phyloP scores from a whole-genome alignment of 2,113 vertebrate genomes.

The Urocolius indicus region DNA sequence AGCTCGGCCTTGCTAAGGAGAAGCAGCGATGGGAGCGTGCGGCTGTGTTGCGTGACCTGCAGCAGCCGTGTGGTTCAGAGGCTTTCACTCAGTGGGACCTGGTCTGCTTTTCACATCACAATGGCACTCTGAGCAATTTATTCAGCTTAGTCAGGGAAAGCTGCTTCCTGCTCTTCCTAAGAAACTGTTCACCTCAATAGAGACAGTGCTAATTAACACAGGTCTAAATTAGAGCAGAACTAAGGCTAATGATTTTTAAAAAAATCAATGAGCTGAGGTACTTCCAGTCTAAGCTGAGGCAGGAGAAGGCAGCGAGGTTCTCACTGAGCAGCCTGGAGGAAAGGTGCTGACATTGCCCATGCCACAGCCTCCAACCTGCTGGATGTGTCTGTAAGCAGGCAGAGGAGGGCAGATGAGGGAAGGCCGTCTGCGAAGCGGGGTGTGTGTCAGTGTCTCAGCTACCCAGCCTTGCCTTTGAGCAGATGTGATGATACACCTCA shows the following conservation, averaged over 20 bases:
- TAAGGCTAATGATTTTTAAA: background rate
- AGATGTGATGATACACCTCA: background rate
- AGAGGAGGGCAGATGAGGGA: background rate
- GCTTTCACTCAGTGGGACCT: background rate
- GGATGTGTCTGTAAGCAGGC: accelerated
- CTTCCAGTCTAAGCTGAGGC: accelerated
- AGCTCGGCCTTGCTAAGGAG: background rate
- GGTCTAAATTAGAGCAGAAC: background rate
- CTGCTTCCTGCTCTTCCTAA: background rate
- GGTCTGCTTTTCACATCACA: background rate
- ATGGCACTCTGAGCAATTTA: background rate
- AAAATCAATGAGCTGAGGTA: accelerated
- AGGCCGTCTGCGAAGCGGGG: background rate
- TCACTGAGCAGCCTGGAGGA: accelerated
- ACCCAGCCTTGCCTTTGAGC: background rate
- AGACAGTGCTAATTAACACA: background rate
- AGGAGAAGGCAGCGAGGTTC: accelerated
- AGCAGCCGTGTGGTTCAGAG: background rate
- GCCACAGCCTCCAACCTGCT: background rate
- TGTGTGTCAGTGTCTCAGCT: background rate
- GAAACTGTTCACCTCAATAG: accelerated
- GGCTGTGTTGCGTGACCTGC: background rate
- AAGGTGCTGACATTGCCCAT: accelerated
- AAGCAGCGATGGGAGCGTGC: background rate
- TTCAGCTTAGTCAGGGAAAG: background rate